A percentile compares a stretch with the other conserved stretches of the same genome.
These are phyloP conservation scores for Anaspis maculata DNA, from an alignment of 2,888 invertebrate species.

Conservation along the genomic window DNA sequence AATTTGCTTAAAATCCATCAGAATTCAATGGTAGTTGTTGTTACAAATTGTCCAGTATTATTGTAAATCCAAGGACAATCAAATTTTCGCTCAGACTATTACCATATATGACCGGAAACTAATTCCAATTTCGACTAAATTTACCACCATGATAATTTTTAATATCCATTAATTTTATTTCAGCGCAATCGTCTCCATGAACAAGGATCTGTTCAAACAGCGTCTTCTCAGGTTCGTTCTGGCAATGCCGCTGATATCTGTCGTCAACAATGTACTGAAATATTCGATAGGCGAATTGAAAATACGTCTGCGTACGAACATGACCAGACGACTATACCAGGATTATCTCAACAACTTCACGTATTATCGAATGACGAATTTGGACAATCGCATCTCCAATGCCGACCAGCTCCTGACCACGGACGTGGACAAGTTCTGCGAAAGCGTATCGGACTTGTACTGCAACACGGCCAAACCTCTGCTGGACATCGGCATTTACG, in stretches of 20 bases:
- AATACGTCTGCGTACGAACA: constrained; percentile 78
- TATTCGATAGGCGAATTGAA: constrained; percentile 93
- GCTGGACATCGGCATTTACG: constrained; percentile 89
- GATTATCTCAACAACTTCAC: constrained; percentile 94
- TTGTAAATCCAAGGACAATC: no score
- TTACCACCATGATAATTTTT: no score
- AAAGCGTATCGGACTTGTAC: constrained; percentile 90
- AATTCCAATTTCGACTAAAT: no score
- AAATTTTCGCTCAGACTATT: no score
- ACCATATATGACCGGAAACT: no score
- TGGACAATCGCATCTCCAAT: constrained; percentile 92
- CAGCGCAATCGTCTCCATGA: constrained; percentile 88
- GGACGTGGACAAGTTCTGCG: constrained; percentile 96
- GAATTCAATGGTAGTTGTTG: no score
- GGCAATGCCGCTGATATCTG: constrained; percentile 83
- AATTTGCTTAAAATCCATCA: no score
- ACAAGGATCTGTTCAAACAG: constrained; percentile 64
- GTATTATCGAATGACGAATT: constrained; percentile 92
- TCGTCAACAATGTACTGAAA: constrained; percentile 89
- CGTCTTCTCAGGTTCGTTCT: constrained; percentile 70
- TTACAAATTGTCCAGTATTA: no score
- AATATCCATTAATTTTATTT: constrained; percentile 30
- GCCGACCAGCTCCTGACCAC: constrained; percentile 93
- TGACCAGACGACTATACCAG: constrained; percentile 79
- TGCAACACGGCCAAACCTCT: constrained; percentile 94